Conservation (phyloP, 2,113 vertebrate species). For the Hippocampus barbouri region DNA sequence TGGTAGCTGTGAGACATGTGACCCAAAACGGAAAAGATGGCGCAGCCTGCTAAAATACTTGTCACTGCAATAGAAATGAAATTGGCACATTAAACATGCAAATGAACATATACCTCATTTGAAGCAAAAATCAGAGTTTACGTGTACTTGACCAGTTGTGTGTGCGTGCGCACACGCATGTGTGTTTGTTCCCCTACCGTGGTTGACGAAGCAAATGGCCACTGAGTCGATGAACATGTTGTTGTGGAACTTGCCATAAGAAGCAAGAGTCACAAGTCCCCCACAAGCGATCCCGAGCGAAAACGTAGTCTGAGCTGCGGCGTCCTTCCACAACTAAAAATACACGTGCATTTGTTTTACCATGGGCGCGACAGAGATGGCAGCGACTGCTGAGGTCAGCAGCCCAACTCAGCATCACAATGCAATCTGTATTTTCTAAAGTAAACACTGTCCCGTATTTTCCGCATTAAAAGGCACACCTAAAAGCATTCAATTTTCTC, state of each 20-base stretch:
- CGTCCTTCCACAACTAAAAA: constrained; percentile 6
- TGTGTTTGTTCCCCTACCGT: constrained; percentile 20
- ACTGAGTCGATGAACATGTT: constrained; percentile 6
- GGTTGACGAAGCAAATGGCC: neutral
- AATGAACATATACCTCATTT: neutral
- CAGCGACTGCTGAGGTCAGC: neutral
- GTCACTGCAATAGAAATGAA: constrained; percentile 60
- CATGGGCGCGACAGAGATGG: neutral
- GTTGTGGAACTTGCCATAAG: constrained; percentile 9
- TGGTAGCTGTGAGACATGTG: constrained; percentile 86
- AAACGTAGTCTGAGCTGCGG: constrained; percentile 4
- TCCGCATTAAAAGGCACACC: no score
- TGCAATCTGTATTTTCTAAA: neutral
- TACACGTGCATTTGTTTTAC: neutral
- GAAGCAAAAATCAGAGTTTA: neutral
- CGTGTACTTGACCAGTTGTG: no score
- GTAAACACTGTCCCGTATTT: no score
- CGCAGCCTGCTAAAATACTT: constrained; percentile 91
- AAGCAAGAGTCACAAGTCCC: constrained; percentile 8
- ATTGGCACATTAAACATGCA: neutral
- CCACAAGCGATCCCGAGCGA: neutral
- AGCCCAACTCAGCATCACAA: neutral
- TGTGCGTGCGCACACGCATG: no score
- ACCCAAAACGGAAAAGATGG: constrained; percentile 93
- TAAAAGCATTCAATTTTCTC: neutral